Base-by-base conservation (phyloP, 1,140 invertebrate genomes). In the Aphelenchoides avenae region DNA sequence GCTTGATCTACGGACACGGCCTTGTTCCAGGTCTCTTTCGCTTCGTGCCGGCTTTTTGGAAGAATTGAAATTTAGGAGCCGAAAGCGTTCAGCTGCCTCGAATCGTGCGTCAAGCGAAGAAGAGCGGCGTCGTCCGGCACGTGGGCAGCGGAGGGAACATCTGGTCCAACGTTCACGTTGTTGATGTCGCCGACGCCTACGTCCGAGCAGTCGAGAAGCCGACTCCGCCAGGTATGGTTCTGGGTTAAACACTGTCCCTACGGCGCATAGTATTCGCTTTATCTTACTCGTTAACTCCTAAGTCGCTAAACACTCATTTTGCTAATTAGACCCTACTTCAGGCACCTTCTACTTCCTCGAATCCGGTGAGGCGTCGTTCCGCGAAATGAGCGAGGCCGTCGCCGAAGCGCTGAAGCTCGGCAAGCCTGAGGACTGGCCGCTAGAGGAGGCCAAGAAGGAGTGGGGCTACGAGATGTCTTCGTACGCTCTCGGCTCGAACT, bases 101-200 rank as follows among this genome's bases (percentile, higher is more conserved):
- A 7, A n/a, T 49, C 36, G 20, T 49, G 7, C 7, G 36, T 9
- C 47, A 49, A 48, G 47, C 37, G 9, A 9, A 49, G 22, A 49
- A 49, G 47, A 34, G 6, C 6, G 47, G 47, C 9, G 47, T 49
- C 9, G 47, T 49, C 36, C 7, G 47, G 9, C 47, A 49, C 24
- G 47, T 49, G 7, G 47, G 47, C 7, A 48, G 37, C n/a, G 47
- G 47, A n/a, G 47, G 47, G 7, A 49, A 49, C 47, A 49, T 49
- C 22, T 49, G 47, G 47, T 49, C 47, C 36, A 49, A 49, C 52
- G 47, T 49, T 40, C 47, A 49, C 24, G 36, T 49, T 18, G 47
- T 48, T 7, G 47, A 49, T 49, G 47, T 49, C 30, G 47, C 36
- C 7, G 13, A 49, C 7, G 30, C 52, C 9, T 49, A 49, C 20